Evolutionary conservation across 30 jellyfish, hydroid and myxozoan genomes (phyloP).

Genomic region (Mastigias papua): DNA sequence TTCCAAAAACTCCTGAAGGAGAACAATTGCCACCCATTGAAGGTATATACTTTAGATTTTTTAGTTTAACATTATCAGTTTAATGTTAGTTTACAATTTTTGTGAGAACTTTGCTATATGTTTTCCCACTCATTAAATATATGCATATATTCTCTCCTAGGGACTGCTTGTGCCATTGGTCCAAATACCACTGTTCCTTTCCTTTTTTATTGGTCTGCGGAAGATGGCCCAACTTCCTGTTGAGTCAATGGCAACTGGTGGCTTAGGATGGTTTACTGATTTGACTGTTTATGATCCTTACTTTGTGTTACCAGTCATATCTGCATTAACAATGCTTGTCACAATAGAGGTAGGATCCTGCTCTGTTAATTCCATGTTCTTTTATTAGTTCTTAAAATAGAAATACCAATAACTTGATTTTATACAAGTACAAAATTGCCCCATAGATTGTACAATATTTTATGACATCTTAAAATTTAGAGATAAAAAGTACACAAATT

Average conservation of each 20-base stretch:
- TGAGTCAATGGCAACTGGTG: slow-evolving; percentile 91
- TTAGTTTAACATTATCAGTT: neutral
- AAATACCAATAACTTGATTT: no score
- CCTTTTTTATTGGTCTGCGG: slow-evolving; percentile 84
- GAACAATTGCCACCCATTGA: slow-evolving; percentile 88
- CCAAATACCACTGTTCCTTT: slow-evolving; percentile 80
- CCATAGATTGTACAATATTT: no score
- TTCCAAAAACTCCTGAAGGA: slow-evolving; percentile 85
- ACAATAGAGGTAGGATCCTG: slow-evolving; percentile 96
- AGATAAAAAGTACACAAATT: no score
- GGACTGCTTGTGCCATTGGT: slow-evolving; percentile 80
- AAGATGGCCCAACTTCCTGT: slow-evolving; percentile 96
- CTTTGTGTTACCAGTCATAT: slow-evolving; percentile 75
- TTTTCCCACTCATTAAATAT: neutral
- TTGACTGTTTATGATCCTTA: slow-evolving; percentile 86
- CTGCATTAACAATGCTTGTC: slow-evolving; percentile 84
- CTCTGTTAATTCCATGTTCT: no score
- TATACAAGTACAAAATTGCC: no score
- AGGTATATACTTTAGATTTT: slow-evolving; percentile 29
- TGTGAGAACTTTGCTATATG: neutral
- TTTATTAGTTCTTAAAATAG: no score
- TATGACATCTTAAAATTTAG: no score
- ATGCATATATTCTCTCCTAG: slow-evolving; percentile 22
- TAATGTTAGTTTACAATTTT: neutral
- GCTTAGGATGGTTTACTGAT: slow-evolving; percentile 91